Evolutionary conservation across 53 echinoderm and acorn worm genomes (phyloP), one percentile per base, ranked within the genome.

Genomic region (Luidia sarsii): DNA sequence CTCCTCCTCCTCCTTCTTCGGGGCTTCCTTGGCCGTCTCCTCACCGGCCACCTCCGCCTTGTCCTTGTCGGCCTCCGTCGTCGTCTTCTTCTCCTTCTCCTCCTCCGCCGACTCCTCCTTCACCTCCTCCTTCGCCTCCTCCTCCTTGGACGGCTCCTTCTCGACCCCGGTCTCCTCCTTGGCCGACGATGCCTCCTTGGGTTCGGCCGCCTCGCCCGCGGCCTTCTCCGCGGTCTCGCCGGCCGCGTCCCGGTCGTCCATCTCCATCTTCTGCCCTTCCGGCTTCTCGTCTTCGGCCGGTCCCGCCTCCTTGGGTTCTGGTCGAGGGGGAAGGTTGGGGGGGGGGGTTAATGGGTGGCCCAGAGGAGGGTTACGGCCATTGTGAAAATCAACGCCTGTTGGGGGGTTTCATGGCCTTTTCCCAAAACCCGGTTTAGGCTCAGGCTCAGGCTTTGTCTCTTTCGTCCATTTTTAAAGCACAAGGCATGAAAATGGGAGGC

Each of bases 11-110:
- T 84, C 71, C 33, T 80, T 46, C 24, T 64, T 56, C 16, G 70
- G 65, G 30, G 23, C 48, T 59, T 85, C 57, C 18, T 77, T 65
- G 31, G 68, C 54, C 77, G 24, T 24, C 20, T 83, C 63, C 5
- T 43, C 38, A 15, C 18, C 49, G 37, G 69, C 80, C 27, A 75
- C 77, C 21, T 29, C 37, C 38, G 39, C 45, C 24, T 82, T 73
- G 19, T 50, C 73, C 67, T 84, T 81, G 64, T 54, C 68, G 41
- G 86, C 79, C 30, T 86, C 80, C 30, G 38, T 64, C 6, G 71
- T 50, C 3, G 41, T 1, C 41, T 43, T 8, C 22, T 53, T 21
- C 53, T 45, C 35, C 36, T 15, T 60, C 15, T 52, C 85, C 60
- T 79, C 67, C 33, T 83, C 69, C 51, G 27, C 13, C 13, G 53